Percentiles rank a stretch among this genome's conserved stretches.
Conservation (phyloP, 64 coral and sea anemone species). For the Porites australiensis region DNA sequence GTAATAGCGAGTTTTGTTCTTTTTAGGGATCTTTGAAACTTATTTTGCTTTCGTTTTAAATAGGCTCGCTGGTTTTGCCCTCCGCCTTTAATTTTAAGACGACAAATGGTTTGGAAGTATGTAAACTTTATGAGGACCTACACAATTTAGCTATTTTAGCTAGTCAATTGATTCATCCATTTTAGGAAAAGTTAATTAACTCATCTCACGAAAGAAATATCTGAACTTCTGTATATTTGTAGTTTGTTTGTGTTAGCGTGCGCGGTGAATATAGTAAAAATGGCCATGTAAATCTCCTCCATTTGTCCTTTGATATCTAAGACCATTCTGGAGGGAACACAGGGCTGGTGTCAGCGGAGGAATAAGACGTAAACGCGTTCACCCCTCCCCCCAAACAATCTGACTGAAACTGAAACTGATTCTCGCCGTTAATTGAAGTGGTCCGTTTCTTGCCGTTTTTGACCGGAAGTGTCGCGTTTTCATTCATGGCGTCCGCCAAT, state of each 20-base stretch:
- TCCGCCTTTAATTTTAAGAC: not conserved
- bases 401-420: slow-evolving; percentile 90
- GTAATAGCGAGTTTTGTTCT: no score
- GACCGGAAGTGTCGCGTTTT: slow-evolving; percentile 77
- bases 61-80: no score
- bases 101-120: not conserved
- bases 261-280: not conserved
- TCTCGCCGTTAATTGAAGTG: slow-evolving; percentile 69
- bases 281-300: not conserved
- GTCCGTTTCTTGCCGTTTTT: slow-evolving; percentile 80
- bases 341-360: slow-evolving; percentile 68
- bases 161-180: not conserved
- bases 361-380: slow-evolving; percentile 88
- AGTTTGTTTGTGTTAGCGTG: not conserved
- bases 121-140: not conserved
- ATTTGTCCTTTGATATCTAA: slow-evolving; percentile 5
- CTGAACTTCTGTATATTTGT: not conserved
- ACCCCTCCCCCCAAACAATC: slow-evolving; percentile 83
- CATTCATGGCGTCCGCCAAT: slow-evolving; percentile 95
- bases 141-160: slow-evolving; percentile 23
- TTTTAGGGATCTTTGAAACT: no score
- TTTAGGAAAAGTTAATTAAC: not conserved
- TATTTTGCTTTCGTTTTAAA: not conserved
- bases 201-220: not conserved
- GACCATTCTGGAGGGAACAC: slow-evolving; percentile 87